phyloP scores from a whole-genome alignment of 2,797 vertebrate genomes.

The Avahi laniger region DNA sequence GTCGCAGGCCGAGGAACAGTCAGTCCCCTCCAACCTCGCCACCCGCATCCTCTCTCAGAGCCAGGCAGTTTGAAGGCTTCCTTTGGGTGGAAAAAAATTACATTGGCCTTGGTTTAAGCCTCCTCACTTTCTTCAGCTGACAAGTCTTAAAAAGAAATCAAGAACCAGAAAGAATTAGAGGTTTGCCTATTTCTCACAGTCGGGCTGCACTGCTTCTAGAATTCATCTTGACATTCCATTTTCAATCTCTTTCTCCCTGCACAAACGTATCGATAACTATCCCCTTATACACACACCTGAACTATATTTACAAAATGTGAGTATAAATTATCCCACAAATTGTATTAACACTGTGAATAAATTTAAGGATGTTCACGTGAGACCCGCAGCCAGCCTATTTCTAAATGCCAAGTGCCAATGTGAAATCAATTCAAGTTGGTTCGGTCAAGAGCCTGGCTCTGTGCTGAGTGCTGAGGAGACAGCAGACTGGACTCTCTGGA shows the following conservation, averaged over 20 bases:
- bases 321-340: conserved; percentile 53
- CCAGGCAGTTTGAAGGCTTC: conserved; percentile 40
- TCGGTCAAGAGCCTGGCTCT: not conserved
- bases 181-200: conserved; percentile 35
- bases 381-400: not conserved
- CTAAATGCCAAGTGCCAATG: not conserved
- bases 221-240: conserved; percentile 40
- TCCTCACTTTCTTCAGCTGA: conserved; percentile 60
- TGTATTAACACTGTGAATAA: conserved; percentile 36
- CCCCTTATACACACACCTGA: conserved; percentile 38
- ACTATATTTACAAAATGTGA: conserved; percentile 47
- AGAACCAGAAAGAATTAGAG: conserved; percentile 66
- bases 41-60: not conserved
- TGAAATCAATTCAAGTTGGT: not conserved
- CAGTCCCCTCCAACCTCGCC: not conserved
- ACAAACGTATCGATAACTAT: conserved; percentile 39
- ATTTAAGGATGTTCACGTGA: not conserved
- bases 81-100: conserved; percentile 51
- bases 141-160: conserved; percentile 71
- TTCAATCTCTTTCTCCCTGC: conserved; percentile 34
- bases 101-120: conserved; percentile 48
- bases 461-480: not conserved
- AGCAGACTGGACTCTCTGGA: fast-evolving
- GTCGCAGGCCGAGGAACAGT: not conserved
- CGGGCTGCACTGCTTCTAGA: conserved; percentile 27